Evolutionary conservation across 1,140 invertebrate genomes (phyloP), one percentile per base, ranked within the genome.

Genomic region (Conopomorpha cramerella): DNA sequence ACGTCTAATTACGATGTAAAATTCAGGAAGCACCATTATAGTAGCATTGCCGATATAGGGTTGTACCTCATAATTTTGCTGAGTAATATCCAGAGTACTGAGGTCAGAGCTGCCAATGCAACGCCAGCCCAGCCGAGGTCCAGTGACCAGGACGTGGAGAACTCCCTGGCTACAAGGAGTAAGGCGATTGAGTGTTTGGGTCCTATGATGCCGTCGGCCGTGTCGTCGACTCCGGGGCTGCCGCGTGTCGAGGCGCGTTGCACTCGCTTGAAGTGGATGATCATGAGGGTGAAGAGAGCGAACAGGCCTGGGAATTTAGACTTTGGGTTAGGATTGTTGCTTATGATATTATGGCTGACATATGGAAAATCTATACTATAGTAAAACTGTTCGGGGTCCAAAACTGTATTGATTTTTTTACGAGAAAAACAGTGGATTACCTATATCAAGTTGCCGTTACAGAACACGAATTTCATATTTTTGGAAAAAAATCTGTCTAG

Each of bases 31-130:
- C n/a, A n/a, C n/a, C n/a, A n/a, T 55, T 83, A 86, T 76, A 86
- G 81, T 46, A 88, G 81, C 79, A 88, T 84, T 30, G 84, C 81
- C 1, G 85, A 84, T 53, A 91, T 85, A 3, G 90, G 90, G 67
- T 89, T 92, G 65, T 92, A 93, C 48, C 92, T 81, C 90, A 93
- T 92, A 41, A 93, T 90, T 71, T 93, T 93, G 10, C 90, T 91
- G 10, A 94, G 79, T 23, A 93, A 71, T 29, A 93, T 91, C 92
- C 92, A 95, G 2, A 93, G 78, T 0, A 92, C 71, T 0, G 87
- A 87, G 0, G 91, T 88, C 11, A 90, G 82, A 2, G 90, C 81
- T 42, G 89, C 92, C 0, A 92, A 60, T 1, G 84, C 84, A 0
- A 92, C 88, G 2, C 91, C 90, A 11, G 85, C 87, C 90, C 89